Evolutionary conservation across 2,888 invertebrate species (phyloP), one percentile per base, ranked within the genome.

Genomic region (Quadriops clusia): DNA sequence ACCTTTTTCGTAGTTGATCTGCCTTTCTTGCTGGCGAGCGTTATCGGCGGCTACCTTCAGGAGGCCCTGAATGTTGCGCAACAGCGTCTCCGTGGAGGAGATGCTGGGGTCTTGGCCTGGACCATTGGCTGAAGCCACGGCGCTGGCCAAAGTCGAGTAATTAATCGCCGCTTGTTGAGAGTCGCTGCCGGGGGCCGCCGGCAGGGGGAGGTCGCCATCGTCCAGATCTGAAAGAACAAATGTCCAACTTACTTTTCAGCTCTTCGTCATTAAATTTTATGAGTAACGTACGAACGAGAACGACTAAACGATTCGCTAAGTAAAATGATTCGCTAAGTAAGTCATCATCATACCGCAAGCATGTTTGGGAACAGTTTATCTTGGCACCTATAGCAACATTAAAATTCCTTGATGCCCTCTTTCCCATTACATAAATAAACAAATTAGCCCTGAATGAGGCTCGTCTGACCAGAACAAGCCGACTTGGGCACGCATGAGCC

Each of bases 1-100:
- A 94, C 94, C 90, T 84, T 91, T 93, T 67, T 94, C 94, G 63
- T 89, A 86, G 70, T 82, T 87, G 64, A 90, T 84, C 65, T 94
- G 91, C 46, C 91, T 70, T 63, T 95, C 94, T 64, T 93, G 91
- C 56, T 93, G 91, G 49, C 93, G 74, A 32, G 93, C 91, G 64
- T 93, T 93, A 63, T 94, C 93, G 2, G 91, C 91, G n/a, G 94
- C 94, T 38, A 94, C 91, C 64, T 94, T 93, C 40, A 94, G 74
- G 42, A 94, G 72, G 30, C 93, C 91, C 64, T 94, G 93, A 54
- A 95, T 94, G 63, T 94, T 94, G 54, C 93, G 72, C 45, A 94
- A 74, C 44, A 94, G 71, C 37, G 90, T 91, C 65, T 94, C 93
- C 35, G 93, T 90, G 51, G 90, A 90, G 42, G 85, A 85, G 47